Percentiles rank a stretch among this genome's conserved stretches.
These are phyloP conservation scores for Origma solitaria DNA, from an alignment of 2,113 vertebrate genomes.

Conservation along the genomic window DNA sequence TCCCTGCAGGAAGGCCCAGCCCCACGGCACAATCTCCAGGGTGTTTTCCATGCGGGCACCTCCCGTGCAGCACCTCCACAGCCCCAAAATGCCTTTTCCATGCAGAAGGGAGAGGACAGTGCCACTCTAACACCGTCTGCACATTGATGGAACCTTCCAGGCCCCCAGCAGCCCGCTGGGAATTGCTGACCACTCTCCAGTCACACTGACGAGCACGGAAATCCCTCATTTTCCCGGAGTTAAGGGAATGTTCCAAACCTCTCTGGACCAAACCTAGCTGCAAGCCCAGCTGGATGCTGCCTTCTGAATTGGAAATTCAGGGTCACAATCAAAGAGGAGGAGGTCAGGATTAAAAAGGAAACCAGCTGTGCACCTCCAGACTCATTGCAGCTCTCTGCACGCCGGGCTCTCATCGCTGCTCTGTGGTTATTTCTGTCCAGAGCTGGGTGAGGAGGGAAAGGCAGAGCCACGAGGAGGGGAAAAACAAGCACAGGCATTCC, in stretches of 20 bases:
- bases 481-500: background rate
- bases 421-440: background rate
- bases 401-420: background rate
- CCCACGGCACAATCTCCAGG: background rate
- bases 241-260: background rate
- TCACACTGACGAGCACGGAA: fast-evolving
- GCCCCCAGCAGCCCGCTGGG: background rate
- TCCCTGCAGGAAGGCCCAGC: background rate
- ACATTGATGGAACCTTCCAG: background rate
- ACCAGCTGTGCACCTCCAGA: background rate
- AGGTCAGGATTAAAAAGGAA: background rate
- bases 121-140: fast-evolving
- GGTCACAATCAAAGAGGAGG: background rate
- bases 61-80: background rate
- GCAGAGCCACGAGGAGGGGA: background rate
- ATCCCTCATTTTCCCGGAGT: background rate
- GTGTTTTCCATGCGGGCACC: background rate
- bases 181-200: background rate
- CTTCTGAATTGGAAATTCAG: background rate
- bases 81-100: background rate
- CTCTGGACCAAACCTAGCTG: background rate
- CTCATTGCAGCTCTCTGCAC: background rate
- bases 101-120: background rate
- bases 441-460: background rate
- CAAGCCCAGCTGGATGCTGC: background rate